Base-by-base conservation (phyloP, 2,888 invertebrate species). In the Caenorhabditis sp. region DNA sequence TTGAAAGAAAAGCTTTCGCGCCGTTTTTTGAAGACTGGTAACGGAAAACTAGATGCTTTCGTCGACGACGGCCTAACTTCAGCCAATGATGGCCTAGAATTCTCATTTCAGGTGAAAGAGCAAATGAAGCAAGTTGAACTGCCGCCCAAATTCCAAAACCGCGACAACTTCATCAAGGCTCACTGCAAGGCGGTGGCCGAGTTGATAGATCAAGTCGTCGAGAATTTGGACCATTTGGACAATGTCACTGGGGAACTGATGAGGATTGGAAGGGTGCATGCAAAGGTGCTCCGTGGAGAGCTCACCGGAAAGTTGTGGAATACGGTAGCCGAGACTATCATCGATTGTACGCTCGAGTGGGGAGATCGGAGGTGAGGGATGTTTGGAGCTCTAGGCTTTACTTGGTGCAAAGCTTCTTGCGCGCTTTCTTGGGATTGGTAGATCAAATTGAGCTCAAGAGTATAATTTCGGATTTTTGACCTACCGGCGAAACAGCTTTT, bases 291-390 rank as follows among this genome's bases (percentile, higher is more conserved):
- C 12, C 59, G 86, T n/a, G 91, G 91, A 47, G 89, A 90, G 59
- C 76, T 91, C 54, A 90, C 90, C 5, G 87, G 89, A 44, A 91
- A 91, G 76, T 51, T 91, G 56, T 91, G 91, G 91, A 90, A 90
- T 80, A 85, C 86, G 49, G 88, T 91, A 2, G 91, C 91, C 3
- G 91, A 91, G 81, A 89, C 90, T 1, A 90, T 91, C 64, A 91
- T 92, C 44, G 91, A 92, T 77, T 91, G 91, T 70, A 92, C 91
- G 8, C 80, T 92, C 28, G 92, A 92, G 75, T 92, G 92, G 92
- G 92, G 92, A n/a, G 92, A 92, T 64, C 80, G 89, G 44, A 84
- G 88, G 88, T 87, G n/a, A 35, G 31, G 4, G 16, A 14, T 44
- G 47, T 22, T 49, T 22, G 49, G n/a, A 5, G 16, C 47, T 14